Conservation (phyloP, 2,797 vertebrate species). For the Sorex maritimensis region DNA sequence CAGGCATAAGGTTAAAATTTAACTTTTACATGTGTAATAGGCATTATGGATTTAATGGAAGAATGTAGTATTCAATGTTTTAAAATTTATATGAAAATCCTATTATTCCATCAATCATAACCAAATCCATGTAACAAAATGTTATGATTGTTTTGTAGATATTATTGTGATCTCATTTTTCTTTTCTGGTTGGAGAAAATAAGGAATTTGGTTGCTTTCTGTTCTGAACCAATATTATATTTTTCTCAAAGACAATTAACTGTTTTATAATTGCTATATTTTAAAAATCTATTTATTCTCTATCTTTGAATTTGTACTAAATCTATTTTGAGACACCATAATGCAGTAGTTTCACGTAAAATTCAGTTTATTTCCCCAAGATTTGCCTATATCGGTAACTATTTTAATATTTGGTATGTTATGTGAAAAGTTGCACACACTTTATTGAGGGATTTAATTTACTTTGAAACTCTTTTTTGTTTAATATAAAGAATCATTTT, state of each 20-base stretch:
- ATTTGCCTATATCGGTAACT: not conserved
- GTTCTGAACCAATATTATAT: not conserved
- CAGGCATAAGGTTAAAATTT: not conserved
- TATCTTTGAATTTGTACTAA: conserved; percentile 9
- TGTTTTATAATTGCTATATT: not conserved
- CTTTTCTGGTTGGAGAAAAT: conserved; percentile 18
- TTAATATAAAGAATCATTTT: conserved; percentile 65
- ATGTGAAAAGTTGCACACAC: not conserved
- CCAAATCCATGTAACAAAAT: not conserved
- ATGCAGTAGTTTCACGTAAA: not conserved
- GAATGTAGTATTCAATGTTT: not conserved
- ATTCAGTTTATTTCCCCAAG: conserved; percentile 9
- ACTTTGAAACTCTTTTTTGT: conserved; percentile 56
- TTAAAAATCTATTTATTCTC: conserved; percentile 49
- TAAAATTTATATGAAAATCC: not conserved
- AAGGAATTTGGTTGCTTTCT: not conserved
- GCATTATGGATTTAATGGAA: not conserved
- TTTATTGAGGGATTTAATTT: conserved; percentile 71
- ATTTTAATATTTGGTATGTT: conserved; percentile 44
- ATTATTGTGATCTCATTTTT: conserved; percentile 7
- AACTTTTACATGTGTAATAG: not conserved
- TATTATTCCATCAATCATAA: not conserved
- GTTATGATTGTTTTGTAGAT: not conserved
- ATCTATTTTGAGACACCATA: not conserved
- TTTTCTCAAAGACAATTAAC: conserved; percentile 3